These are phyloP conservation scores for Oligia strigilis DNA, from an alignment of 2,888 invertebrate genomes.

Conservation along the genomic window DNA sequence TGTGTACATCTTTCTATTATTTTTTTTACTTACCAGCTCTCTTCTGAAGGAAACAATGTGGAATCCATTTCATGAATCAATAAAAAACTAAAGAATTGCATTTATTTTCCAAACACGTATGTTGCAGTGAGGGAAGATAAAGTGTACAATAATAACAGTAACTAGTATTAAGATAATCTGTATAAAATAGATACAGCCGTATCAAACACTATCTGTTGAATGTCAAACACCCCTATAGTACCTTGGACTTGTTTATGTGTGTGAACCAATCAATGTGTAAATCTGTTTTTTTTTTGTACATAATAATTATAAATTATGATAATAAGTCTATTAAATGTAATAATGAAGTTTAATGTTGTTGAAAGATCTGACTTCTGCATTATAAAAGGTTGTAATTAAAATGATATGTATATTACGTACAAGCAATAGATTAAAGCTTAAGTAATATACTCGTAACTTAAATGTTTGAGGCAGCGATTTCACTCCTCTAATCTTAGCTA, in stretches of 20 bases:
- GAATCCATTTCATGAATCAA: background rate
- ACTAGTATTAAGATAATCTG: conserved; percentile 39
- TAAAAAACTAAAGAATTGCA: conserved; percentile 1
- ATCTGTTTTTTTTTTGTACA: conserved; percentile 63
- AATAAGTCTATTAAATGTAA: conserved; percentile 72
- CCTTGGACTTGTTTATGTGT: conserved; percentile 32
- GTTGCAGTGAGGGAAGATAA: conserved; percentile 16
- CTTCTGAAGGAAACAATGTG: background rate
- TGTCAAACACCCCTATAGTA: conserved; percentile 18
- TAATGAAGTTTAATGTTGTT: conserved; percentile 77
- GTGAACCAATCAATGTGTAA: conserved; percentile 56
- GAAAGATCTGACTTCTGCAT: conserved; percentile 79
- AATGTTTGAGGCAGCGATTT: conserved; percentile 38
- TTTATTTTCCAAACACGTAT: conserved; percentile 45
- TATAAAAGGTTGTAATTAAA: conserved; percentile 81
- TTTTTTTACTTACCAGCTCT: too few relatives aligned
- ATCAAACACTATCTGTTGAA: conserved; percentile 30
- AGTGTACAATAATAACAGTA: conserved; percentile 38
- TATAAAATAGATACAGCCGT: conserved; percentile 14
- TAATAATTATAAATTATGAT: conserved; percentile 72
- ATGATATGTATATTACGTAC: conserved; percentile 69
- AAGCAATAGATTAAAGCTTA: conserved; percentile 80
- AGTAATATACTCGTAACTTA: conserved; percentile 53
- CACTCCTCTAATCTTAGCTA: conserved; percentile 44
- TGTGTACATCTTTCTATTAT: background rate